Percentiles rank a stretch among this genome's conserved stretches.
Conservation (phyloP, 2,113 vertebrate genomes). For the Tragelaphus imberbis region DNA sequence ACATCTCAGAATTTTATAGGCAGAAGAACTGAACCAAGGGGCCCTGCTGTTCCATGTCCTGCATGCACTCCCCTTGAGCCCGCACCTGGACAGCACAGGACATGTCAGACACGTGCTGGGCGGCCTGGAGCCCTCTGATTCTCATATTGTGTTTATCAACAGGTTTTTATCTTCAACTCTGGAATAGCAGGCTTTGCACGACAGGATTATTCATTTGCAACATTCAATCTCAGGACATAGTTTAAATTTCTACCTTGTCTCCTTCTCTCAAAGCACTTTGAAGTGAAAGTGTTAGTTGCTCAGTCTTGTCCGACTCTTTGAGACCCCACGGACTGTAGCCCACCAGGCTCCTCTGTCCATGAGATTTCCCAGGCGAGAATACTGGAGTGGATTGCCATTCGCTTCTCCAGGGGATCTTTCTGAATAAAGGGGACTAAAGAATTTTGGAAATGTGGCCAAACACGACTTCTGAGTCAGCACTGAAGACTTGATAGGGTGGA, state of each 20-base stretch:
- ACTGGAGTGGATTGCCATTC: background rate
- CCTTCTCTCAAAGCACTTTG: background rate
- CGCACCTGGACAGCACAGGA: fast-evolving
- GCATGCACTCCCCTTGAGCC: fast-evolving
- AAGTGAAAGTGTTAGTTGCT: background rate
- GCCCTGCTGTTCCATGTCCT: fast-evolving
- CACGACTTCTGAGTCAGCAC: background rate
- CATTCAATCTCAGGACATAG: background rate
- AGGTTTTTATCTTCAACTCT: background rate
- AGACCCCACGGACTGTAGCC: background rate
- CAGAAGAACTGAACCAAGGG: background rate
- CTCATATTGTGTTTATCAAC: background rate
- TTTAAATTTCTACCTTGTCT: background rate
- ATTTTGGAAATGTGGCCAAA: background rate
- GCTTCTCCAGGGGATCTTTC: background rate
- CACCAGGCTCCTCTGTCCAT: background rate
- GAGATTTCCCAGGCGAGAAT: background rate
- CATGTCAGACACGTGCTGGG: fast-evolving
- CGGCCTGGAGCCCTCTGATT: background rate
- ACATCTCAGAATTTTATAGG: background rate
- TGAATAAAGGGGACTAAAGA: background rate
- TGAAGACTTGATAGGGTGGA: background rate
- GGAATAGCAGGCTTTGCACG: background rate
- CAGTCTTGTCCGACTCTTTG: background rate
- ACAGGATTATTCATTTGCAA: background rate